phyloP scores from a whole-genome alignment of 2,113 vertebrate genomes.

The Puma concolor region DNA sequence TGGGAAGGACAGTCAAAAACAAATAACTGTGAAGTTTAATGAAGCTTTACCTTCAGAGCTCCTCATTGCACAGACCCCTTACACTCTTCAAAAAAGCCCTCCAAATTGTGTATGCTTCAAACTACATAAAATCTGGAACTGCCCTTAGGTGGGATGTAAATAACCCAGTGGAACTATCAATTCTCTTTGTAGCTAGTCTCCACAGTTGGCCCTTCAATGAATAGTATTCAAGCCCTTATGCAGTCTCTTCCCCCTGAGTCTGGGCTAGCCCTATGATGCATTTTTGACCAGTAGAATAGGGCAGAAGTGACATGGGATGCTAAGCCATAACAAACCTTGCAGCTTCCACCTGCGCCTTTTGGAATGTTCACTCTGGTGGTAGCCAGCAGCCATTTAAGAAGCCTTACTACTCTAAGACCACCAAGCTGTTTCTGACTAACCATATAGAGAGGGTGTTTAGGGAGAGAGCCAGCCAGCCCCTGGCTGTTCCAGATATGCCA shows the following conservation, averaged over 20 bases:
- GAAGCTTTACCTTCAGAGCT: neutral
- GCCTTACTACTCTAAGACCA: neutral
- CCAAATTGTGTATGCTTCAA: slow-evolving; percentile 2
- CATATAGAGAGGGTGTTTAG: neutral
- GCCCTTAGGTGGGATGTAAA: neutral
- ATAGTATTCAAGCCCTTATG: neutral
- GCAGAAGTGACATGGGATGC: neutral
- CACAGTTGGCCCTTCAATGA: neutral
- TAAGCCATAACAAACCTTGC: neutral
- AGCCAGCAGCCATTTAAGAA: neutral
- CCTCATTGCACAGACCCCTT: neutral
- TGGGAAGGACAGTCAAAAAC: neutral
- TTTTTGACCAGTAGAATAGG: neutral
- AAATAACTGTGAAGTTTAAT: slow-evolving; percentile 4
- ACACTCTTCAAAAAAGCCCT: neutral
- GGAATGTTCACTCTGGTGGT: neutral
- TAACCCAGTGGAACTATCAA: neutral
- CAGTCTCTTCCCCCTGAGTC: neutral
- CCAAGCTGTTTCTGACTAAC: neutral
- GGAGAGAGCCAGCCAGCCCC: neutral
- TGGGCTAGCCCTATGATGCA: neutral
- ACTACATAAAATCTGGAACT: neutral
- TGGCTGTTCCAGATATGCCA: neutral
- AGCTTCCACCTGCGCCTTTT: neutral
- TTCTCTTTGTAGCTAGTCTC: neutral